Conservation (phyloP, 2,888 invertebrate species). For the Ophion obscuratus region DNA sequence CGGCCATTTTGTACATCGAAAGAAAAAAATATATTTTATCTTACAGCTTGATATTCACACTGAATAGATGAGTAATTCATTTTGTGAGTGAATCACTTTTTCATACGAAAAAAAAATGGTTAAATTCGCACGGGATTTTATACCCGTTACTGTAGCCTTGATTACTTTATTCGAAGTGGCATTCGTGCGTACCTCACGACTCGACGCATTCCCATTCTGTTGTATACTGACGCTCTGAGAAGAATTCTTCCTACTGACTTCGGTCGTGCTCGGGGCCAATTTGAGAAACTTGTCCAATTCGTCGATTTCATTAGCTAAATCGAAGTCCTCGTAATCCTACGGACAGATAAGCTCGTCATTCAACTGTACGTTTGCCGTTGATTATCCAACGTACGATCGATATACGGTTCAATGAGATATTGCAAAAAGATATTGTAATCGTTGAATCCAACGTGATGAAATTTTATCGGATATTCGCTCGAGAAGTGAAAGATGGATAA, state of each 20-base stretch:
- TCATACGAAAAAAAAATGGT: too few relatives aligned
- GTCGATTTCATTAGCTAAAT: constrained; percentile 95
- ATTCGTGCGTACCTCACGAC: constrained; percentile 81
- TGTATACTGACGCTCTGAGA: constrained; percentile 77
- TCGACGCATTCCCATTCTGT: constrained; percentile 82
- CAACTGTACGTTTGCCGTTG: too few relatives aligned
- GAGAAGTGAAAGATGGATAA: background rate
- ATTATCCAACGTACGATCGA: too few relatives aligned
- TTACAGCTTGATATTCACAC: too few relatives aligned
- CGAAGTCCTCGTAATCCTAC: constrained; percentile 97
- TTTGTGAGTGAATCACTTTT: too few relatives aligned
- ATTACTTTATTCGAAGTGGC: background rate
- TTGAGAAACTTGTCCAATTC: constrained; percentile 95
- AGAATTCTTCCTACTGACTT: constrained; percentile 77
- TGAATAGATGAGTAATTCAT: too few relatives aligned
- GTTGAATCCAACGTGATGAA: background rate
- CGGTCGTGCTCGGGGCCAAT: constrained; percentile 86
- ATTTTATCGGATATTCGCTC: background rate
- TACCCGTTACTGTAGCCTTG: background rate
- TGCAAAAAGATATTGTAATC: too few relatives aligned
- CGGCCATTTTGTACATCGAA: too few relatives aligned
- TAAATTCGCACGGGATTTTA: too few relatives aligned
- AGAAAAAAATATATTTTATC: too few relatives aligned
- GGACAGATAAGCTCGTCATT: background rate
- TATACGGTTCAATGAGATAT: too few relatives aligned